A percentile compares a stretch with the other conserved stretches of the same genome.
These are phyloP conservation scores for Dermatemys mawii DNA, from an alignment of 2,113 vertebrate species.

Conservation along the genomic window DNA sequence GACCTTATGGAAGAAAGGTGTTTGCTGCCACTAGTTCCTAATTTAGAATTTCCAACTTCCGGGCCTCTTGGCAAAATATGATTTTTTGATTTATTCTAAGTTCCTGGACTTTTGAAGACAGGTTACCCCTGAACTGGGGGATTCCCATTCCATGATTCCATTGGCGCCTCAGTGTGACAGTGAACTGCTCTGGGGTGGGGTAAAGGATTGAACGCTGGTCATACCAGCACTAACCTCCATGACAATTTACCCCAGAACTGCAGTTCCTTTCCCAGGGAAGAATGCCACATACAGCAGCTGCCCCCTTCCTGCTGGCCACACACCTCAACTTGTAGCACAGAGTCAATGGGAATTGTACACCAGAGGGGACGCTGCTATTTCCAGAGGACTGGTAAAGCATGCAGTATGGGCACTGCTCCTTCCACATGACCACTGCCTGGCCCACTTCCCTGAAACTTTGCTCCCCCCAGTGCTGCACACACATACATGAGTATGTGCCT, in stretches of 20 bases:
- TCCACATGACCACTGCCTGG: not conserved
- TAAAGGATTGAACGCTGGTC: not conserved
- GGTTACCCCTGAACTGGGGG: not conserved
- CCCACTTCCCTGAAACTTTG: not conserved
- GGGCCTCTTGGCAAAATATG: not conserved
- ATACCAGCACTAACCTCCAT: not conserved
- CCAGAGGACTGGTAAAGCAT: not conserved
- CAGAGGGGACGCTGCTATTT: not conserved
- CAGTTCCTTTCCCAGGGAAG: not conserved
- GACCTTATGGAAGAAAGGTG: not conserved
- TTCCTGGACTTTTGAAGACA: not conserved
- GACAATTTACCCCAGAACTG: rapidly evolving
- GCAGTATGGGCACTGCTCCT: not conserved
- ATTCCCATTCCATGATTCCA: not conserved
- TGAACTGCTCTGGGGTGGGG: not conserved
- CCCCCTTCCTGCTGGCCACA: not conserved
- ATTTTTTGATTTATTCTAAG: not conserved
- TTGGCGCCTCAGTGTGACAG: not conserved
- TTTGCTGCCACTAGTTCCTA: not conserved
- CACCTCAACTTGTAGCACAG: rapidly evolving
- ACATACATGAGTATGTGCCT: not conserved
- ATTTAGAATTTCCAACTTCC: not conserved
- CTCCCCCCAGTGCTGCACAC: not conserved
- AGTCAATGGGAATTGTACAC: rapidly evolving
- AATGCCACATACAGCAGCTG: not conserved